A percentile compares a stretch with the other conserved stretches of the same genome.
Evolutionary conservation across 2,888 invertebrate species (phyloP).

Genomic region (Dasysyrphus albostriatus): DNA sequence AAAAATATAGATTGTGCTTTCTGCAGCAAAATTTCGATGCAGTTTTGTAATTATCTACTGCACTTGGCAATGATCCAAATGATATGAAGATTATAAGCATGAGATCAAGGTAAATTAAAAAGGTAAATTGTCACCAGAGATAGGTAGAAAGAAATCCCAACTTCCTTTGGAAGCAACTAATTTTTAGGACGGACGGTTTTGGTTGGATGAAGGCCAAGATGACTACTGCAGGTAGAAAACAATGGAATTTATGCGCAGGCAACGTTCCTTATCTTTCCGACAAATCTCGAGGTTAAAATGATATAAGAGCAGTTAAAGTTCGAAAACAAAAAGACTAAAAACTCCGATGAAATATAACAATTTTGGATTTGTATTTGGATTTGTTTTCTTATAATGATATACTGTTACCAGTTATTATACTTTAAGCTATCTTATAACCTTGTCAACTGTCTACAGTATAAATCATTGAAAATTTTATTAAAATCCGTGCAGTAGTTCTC

Average conservation of each 20-base stretch:
- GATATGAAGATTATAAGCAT: neutral
- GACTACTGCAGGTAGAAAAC: neutral
- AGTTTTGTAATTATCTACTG: constrained; percentile 40
- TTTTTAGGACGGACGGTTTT: constrained; percentile 1
- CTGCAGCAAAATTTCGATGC: constrained; percentile 9
- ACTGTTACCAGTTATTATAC: neutral
- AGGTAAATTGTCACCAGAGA: constrained; percentile 6
- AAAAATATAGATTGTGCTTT: constrained; percentile 13
- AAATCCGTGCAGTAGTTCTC: neutral
- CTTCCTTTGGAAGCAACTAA: neutral
- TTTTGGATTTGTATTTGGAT: no score
- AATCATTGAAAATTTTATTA: neutral
- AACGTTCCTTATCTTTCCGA: neutral
- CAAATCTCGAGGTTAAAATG: neutral
- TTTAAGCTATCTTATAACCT: neutral
- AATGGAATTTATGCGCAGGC: neutral
- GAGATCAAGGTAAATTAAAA: constrained; percentile 17
- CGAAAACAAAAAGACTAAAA: no score
- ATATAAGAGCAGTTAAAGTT: no score
- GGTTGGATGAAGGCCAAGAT: neutral
- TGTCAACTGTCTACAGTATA: neutral
- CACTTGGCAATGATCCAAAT: constrained; percentile 51
- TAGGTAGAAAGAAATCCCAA: neutral
- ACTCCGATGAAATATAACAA: no score
- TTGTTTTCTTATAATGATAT: neutral